Evolutionary conservation across 2,113 vertebrate genomes (phyloP), one percentile per base, ranked within the genome.

Genomic region (Xiphophorus maculatus): DNA sequence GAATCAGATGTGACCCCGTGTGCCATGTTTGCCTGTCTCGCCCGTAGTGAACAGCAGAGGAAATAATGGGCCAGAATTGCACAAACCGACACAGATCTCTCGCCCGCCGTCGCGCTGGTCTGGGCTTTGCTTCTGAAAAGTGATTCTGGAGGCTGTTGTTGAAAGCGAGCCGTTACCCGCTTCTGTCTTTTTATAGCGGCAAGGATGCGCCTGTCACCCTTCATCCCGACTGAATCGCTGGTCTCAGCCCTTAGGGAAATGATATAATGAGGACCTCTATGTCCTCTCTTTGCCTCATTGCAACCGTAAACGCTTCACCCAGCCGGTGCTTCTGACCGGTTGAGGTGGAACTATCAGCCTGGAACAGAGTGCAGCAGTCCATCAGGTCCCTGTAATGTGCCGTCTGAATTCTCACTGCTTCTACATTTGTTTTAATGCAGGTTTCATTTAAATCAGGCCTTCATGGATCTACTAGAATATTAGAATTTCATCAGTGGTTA

Each of bases 211-310:
- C 86, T 66, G 83, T 89, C 89, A 85, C 80, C 76, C 78, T 85
- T 77, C 82, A 80, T 79, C 71, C 81, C 65, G 51, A 73, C 80
- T 81, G 85, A 80, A 90, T 85, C 66, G 30, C 80, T 87, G 88
- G 80, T 86, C 89, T 85, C 76, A 71, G 81, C 91, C 93, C 92
- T 89, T 51, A 61, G 93, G 92, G 92, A 92, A 86, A 90, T 30
- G 75, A 85, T 89, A 92, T 94, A 94, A 95, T 93, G 91, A 94
- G 92, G 88, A 88, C 87, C 86, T 81, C 76, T 87, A 89, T 88
- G 92, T 84, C 88, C 84, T 72, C 87, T 84, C 87, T 93, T 89
- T 90, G 91, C 89, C 94, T 93, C 92, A 93, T 95, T 94, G 94
- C 91, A 93, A 92, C 93, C 93, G 91, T 92, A 93, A 93, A 93